These are phyloP conservation scores for Chiloscyllium plagiosum DNA, from an alignment of 2,113 vertebrate genomes.

Conservation along the genomic window DNA sequence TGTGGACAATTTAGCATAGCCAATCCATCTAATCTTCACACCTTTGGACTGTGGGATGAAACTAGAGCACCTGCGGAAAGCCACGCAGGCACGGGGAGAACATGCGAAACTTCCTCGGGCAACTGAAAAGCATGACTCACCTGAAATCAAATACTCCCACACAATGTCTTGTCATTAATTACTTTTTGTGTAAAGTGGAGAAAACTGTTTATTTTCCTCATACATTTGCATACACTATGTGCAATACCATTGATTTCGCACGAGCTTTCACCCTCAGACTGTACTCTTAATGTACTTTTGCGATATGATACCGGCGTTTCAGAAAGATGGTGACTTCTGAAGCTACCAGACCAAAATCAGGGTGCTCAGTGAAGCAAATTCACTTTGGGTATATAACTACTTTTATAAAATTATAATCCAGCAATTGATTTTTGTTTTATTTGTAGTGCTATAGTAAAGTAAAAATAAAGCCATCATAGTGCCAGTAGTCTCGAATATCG, in stretches of 20 bases:
- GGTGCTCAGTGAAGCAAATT: background rate
- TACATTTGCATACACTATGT: background rate
- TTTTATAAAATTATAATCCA: background rate
- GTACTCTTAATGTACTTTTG: background rate
- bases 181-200: background rate
- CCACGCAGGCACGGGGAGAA: too few relatives aligned
- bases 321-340: background rate
- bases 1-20: too few relatives aligned
- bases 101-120: too few relatives aligned
- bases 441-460: background rate
- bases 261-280: background rate
- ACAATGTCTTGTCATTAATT: background rate
- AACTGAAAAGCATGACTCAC: background rate
- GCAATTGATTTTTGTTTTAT: background rate
- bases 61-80: too few relatives aligned
- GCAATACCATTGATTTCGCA: background rate
- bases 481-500: too few relatives aligned
- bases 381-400: too few relatives aligned
- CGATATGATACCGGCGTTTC: background rate
- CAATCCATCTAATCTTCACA: too few relatives aligned
- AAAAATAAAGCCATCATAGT: too few relatives aligned
- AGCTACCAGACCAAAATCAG: too few relatives aligned
- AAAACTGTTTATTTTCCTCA: background rate
- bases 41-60: too few relatives aligned
- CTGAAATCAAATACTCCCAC: background rate